A percentile compares a stretch with the other conserved stretches of the same genome.
Conservation (phyloP, 1,140 invertebrate genomes). For the Drosophila nikananu region DNA sequence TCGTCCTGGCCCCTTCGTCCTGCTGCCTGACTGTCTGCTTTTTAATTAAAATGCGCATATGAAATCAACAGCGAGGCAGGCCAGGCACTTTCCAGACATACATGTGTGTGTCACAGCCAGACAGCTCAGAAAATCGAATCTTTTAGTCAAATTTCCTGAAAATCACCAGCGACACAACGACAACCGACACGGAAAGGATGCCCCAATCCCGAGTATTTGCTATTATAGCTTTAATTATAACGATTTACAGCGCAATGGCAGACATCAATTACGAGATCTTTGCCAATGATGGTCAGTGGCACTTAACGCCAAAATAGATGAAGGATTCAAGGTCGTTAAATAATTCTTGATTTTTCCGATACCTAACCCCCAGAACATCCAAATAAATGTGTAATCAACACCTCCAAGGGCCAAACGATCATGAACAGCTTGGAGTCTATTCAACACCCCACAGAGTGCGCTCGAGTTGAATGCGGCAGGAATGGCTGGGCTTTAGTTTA, state of each 20-base stretch:
- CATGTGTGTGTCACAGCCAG: conserved; percentile 8
- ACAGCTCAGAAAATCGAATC: conserved; percentile 64
- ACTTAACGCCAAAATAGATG: background rate
- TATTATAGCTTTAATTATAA: conserved; percentile 25
- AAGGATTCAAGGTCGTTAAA: background rate
- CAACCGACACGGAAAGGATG: conserved; percentile 38
- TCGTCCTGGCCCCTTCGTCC: conserved; percentile 4
- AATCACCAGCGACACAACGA: conserved; percentile 2
- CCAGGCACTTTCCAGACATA: conserved; percentile 37
- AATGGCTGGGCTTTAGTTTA: conserved; percentile 60
- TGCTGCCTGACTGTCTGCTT: conserved; percentile 4
- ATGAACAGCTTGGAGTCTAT: conserved; percentile 1
- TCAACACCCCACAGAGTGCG: conserved; percentile 46
- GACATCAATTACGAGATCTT: conserved; percentile 41
- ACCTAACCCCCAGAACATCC: conserved; percentile 31
- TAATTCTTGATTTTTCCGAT: background rate
- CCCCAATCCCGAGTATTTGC: conserved; percentile 9
- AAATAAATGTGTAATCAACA: conserved; percentile 35
- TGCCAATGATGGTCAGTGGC: conserved; percentile 15
- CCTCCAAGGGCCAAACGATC: background rate
- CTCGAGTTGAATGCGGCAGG: conserved; percentile 40
- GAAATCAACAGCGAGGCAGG: conserved; percentile 50
- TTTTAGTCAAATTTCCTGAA: conserved; percentile 63
- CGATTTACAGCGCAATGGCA: conserved; percentile 1
- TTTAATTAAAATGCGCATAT: conserved; percentile 78